phyloP scores from a whole-genome alignment of 64 coral and sea anemone genomes.

The Montipora cactus region DNA sequence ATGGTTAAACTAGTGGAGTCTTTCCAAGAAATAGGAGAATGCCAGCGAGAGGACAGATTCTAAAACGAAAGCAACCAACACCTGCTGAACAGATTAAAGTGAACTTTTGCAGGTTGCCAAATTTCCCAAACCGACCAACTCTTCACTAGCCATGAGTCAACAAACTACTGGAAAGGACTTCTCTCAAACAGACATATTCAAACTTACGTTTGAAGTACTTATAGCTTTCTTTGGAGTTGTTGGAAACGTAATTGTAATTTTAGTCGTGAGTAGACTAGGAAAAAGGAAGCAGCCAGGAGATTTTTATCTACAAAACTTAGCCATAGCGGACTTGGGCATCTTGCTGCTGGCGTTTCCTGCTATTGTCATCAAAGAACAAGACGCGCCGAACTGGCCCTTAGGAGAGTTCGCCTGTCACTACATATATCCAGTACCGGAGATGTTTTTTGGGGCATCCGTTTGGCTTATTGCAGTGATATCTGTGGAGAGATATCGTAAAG shows the following conservation, averaged over 20 bases:
- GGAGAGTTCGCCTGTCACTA: constrained; percentile 54
- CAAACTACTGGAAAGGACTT: background rate
- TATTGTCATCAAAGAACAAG: constrained; percentile 37
- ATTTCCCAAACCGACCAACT: no score
- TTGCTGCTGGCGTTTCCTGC: constrained; percentile 47
- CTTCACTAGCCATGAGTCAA: background rate
- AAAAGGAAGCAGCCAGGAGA: constrained; percentile 50
- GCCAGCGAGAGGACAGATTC: no score
- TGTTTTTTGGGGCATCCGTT: constrained; percentile 56
- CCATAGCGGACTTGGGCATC: constrained; percentile 59
- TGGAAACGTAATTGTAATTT: constrained; percentile 67
- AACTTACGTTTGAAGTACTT: constrained; percentile 5
- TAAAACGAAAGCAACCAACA: no score
- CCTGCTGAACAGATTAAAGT: no score
- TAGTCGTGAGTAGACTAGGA: constrained; percentile 21
- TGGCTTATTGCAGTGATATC: constrained; percentile 63
- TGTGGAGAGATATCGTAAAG: constrained; percentile 46
- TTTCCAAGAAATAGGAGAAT: no score
- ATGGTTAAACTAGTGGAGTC: no score
- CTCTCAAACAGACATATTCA: background rate
- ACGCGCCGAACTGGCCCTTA: constrained; percentile 46
- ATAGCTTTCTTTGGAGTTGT: constrained; percentile 65
- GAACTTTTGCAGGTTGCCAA: no score
- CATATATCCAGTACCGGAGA: constrained; percentile 57
- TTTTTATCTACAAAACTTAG: constrained; percentile 61